Evolutionary conservation across 2,113 vertebrate species (phyloP).

Genomic region (Percina caprodes): DNA sequence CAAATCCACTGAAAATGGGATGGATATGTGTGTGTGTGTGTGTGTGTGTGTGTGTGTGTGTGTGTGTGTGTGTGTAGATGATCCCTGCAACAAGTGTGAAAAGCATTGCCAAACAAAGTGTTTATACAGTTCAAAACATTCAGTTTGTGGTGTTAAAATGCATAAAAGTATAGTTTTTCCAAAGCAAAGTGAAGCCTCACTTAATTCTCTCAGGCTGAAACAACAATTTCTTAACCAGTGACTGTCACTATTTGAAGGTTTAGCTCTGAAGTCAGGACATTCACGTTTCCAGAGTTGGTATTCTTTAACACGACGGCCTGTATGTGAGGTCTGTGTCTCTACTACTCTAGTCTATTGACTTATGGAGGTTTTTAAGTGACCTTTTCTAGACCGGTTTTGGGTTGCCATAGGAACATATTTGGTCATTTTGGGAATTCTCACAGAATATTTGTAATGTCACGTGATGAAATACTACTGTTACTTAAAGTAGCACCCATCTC

Average conservation of each 20-base stretch:
- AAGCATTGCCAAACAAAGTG: neutral
- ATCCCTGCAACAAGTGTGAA: slow-evolving; percentile 48
- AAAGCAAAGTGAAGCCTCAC: neutral
- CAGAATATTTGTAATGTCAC: neutral
- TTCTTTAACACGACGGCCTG: neutral
- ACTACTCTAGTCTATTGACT: neutral
- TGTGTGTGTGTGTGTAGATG: neutral
- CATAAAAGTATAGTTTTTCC: neutral
- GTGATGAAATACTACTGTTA: neutral
- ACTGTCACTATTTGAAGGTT: neutral
- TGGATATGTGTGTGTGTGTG: neutral
- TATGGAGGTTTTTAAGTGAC: neutral
- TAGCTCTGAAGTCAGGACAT: neutral
- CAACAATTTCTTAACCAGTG: neutral
- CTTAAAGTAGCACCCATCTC: neutral
- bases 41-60: no score
- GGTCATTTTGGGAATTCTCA: neutral
- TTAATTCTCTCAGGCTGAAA: neutral
- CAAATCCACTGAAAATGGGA: neutral
- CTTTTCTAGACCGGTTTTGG: neutral
- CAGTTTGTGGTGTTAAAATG: neutral
- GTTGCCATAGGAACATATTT: neutral
- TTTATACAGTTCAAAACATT: neutral
- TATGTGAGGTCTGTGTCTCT: neutral
- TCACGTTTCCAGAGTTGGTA: neutral